Evolutionary conservation across 2,888 invertebrate genomes (phyloP).

Genomic region (Dromius quadrimaculatus): DNA sequence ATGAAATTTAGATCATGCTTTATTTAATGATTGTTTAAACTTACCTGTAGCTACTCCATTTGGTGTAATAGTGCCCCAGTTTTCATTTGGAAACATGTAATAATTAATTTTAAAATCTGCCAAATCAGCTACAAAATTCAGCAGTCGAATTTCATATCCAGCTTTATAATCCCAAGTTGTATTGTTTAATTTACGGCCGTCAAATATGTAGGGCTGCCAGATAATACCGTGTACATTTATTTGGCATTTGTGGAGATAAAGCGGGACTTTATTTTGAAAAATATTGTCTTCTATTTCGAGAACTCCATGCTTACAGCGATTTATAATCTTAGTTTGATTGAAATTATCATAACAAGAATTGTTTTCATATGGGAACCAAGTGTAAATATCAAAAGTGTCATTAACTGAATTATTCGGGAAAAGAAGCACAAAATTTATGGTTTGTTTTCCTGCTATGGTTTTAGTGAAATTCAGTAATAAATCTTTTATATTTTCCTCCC

Average conservation of each 20-base stretch:
- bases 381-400: slow-evolving; percentile 17
- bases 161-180: slow-evolving; percentile 39
- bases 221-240: slow-evolving; percentile 53
- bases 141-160: slow-evolving; percentile 54
- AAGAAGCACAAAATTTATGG: neutral
- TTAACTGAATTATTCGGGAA: slow-evolving; percentile 5
- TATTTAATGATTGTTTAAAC: too few relatives aligned
- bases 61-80: slow-evolving; percentile 54
- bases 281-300: too few relatives aligned
- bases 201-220: slow-evolving; percentile 56
- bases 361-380: slow-evolving; percentile 35
- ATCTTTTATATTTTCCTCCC: neutral
- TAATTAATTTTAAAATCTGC: slow-evolving; percentile 54
- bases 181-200: too few relatives aligned
- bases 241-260: slow-evolving; percentile 52
- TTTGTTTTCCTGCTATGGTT: neutral
- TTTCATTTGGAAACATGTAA: slow-evolving; percentile 52
- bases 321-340: slow-evolving; percentile 15
- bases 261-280: slow-evolving; percentile 53
- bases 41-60: slow-evolving; percentile 53
- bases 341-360: slow-evolving; percentile 15
- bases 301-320: slow-evolving; percentile 23
- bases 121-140: slow-evolving; percentile 54
- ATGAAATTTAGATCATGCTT: too few relatives aligned
- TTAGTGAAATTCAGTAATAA: neutral